Evolutionary conservation across 2,888 invertebrate genomes (phyloP).

Genomic region (Cheilosia impressa): DNA sequence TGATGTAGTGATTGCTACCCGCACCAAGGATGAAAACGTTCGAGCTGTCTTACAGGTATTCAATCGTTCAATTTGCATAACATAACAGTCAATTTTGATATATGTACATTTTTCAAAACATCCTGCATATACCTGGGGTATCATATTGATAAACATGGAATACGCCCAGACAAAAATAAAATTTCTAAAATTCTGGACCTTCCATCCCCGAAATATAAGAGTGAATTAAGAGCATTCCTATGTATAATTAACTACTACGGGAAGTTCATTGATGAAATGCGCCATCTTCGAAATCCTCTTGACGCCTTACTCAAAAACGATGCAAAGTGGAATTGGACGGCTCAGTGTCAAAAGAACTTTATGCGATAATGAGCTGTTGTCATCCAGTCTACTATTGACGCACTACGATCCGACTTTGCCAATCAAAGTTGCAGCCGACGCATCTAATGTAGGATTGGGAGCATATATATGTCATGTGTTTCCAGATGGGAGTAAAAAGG

Average conservation of each 20-base stretch:
- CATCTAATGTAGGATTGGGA: constrained; percentile 38
- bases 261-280: constrained; percentile 4
- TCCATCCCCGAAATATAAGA: neutral
- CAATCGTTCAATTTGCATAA: neutral
- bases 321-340: constrained; percentile 30
- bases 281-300: neutral
- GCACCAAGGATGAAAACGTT: neutral
- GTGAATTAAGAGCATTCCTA: neutral
- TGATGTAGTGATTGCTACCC: neutral
- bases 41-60: neutral
- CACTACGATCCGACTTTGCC: constrained; percentile 42
- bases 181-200: neutral
- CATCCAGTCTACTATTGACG: constrained; percentile 18
- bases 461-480: constrained; percentile 23
- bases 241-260: neutral
- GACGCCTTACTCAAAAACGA: constrained; percentile 23
- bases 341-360: constrained; percentile 32
- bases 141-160: neutral
- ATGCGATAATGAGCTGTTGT: constrained; percentile 11
- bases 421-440: too few relatives aligned
- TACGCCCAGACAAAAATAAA: neutral
- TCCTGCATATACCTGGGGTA: too few relatives aligned
- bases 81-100: too few relatives aligned
- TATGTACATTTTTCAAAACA: too few relatives aligned
- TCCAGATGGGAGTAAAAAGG: constrained; percentile 77